Conservation (phyloP, 2,113 vertebrate species). For the Leptodactylus fuscus region DNA sequence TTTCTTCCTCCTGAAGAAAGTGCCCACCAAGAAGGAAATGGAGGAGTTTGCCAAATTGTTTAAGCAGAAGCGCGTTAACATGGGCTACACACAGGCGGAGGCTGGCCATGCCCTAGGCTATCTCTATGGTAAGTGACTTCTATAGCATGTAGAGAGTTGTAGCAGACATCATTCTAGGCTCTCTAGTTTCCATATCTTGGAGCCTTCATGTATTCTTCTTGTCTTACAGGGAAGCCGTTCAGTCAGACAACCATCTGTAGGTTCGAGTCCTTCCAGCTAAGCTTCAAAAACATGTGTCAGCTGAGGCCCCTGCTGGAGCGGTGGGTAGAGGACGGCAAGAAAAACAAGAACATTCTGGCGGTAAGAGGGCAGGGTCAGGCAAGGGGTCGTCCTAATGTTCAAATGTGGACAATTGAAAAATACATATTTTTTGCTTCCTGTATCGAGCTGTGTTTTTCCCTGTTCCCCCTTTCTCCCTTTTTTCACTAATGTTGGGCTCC, state of each 20-base stretch:
- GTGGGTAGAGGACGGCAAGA: constrained; percentile 81
- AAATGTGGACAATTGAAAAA: too few relatives aligned
- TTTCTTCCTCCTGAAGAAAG: background rate
- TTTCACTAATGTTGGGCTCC: too few relatives aligned
- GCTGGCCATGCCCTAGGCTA: constrained; percentile 63
- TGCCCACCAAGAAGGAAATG: constrained; percentile 41
- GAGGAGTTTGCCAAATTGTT: constrained; percentile 64
- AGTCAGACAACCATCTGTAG: constrained; percentile 85
- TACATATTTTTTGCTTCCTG: too few relatives aligned
- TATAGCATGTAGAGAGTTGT: background rate
- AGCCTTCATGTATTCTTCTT: background rate
- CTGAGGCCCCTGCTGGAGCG: constrained; percentile 80
- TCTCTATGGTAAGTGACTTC: constrained; percentile 59
- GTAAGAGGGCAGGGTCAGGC: too few relatives aligned
- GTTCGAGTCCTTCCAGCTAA: constrained; percentile 82
- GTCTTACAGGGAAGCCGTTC: constrained; percentile 78
- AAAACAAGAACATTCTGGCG: constrained; percentile 76
- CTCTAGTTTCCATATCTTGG: too few relatives aligned
- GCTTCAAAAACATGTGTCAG: constrained; percentile 86
- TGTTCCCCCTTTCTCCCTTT: too few relatives aligned
- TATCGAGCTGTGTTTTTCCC: too few relatives aligned
- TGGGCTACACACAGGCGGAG: constrained; percentile 65
- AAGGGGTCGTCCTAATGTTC: too few relatives aligned
- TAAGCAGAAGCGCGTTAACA: constrained; percentile 62
- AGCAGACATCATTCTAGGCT: too few relatives aligned